Evolutionary conservation across 2,113 vertebrate species (phyloP), one percentile per base, ranked within the genome.

Genomic region (Herpetotheres cachinnans): DNA sequence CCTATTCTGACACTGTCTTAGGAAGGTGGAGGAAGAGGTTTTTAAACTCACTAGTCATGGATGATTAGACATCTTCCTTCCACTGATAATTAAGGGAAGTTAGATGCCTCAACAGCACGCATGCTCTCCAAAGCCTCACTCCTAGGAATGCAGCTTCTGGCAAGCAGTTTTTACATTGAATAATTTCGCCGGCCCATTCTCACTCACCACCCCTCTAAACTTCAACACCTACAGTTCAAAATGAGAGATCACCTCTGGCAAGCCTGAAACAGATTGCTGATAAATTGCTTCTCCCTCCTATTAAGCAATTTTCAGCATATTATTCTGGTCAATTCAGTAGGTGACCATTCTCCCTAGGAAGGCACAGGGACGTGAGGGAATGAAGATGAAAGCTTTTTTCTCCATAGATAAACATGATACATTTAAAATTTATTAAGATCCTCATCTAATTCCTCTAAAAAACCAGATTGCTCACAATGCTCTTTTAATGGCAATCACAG

Each of bases 261-360:
- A 84, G 40, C 4, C 82, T 90, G 73, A 92, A 91, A 90, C 46
- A 84, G 82, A 93, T 85, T 34, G 91, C 36, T 54, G 74, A 94
- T 76, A 77, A 90, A 92, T 83, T 81, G 74, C 63, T 72, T 89
- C 78, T 95, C 49, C 49, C 56, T 78, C 66, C 69, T 61, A n/a
- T 63, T 82, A 92, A 93, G 42, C 40, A 81, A 93, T 89, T 97
- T 74, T 73, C 77, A 96, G 79, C 55, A 59, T 62, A 81, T 95
- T 90, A 87, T 90, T 85, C 89, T 86, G 62, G 86, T 72, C 85
- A 92, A 25, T 95, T 95, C 90, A 81, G 70, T 34, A 94, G 58
- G 82, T 95, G 89, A 92, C 76, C 66, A 18, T 47, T 74, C 46
- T 94, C 67, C 32, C 61, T 40, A 63, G 30, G 81, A 96, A 87